Evolutionary conservation across 2,888 invertebrate species (phyloP).

Genomic region (Heliconius cydno): DNA sequence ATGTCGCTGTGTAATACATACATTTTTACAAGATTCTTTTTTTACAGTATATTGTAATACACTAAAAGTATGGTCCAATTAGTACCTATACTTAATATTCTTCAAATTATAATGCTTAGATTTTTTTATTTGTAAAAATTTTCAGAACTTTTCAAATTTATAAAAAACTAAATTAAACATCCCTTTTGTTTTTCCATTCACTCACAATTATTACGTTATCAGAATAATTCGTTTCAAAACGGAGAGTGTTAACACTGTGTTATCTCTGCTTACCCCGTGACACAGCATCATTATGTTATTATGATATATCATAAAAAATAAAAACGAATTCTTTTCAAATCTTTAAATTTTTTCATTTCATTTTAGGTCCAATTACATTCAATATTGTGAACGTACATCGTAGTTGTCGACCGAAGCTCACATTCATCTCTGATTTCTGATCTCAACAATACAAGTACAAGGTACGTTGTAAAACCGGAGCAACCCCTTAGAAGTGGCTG

Average conservation of each 20-base stretch:
- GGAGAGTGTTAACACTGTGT: too few relatives aligned
- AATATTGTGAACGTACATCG: not conserved
- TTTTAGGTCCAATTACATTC: not conserved
- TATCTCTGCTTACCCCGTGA: not conserved
- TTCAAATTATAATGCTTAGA: not conserved
- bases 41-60: not conserved
- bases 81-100: too few relatives aligned
- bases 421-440: conserved; percentile 1
- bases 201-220: too few relatives aligned
- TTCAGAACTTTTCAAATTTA: not conserved
- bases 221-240: too few relatives aligned
- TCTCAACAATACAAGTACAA: not conserved
- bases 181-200: not conserved
- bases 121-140: not conserved
- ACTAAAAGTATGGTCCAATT: too few relatives aligned
- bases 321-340: not conserved
- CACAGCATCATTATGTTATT: not conserved
- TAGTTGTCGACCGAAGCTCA: not conserved
- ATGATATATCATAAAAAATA: not conserved
- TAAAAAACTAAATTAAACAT: not conserved
- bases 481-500: not conserved
- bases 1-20: not conserved
- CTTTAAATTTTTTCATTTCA: not conserved
- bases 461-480: not conserved
- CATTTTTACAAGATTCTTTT: not conserved